Conservation (phyloP, 2,113 vertebrate species). For the Brachyistius frenatus region DNA sequence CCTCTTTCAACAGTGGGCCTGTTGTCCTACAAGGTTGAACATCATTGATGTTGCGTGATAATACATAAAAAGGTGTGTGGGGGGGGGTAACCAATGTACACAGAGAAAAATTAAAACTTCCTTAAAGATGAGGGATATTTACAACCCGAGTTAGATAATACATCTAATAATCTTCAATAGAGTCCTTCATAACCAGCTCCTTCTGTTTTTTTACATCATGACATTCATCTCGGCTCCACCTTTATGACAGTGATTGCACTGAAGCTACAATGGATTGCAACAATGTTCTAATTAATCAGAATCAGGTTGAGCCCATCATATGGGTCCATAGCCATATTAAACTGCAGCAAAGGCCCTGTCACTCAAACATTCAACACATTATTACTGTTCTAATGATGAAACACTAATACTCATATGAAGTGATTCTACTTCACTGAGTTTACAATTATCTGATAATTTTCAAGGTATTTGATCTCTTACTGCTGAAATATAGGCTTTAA, state of each 20-base stretch:
- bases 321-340: neutral
- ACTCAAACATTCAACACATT: neutral
- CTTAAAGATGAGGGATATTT: slow-evolving; percentile 26
- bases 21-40: neutral
- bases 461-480: slow-evolving; percentile 20
- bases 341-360: slow-evolving; percentile 8
- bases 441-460: neutral
- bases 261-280: neutral
- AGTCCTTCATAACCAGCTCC: neutral
- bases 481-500: neutral
- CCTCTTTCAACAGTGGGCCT: neutral
- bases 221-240: neutral
- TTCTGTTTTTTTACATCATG: neutral
- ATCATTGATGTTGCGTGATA: no score
- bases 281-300: neutral
- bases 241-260: no score
- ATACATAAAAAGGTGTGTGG: slow-evolving; percentile 14
- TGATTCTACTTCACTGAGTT: neutral
- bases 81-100: neutral
- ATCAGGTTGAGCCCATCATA: neutral
- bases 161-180: neutral
- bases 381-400: neutral
- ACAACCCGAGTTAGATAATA: slow-evolving; percentile 3
- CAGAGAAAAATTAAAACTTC: neutral
- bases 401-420: neutral